Evolutionary conservation across 1,140 invertebrate genomes (phyloP).

Genomic region (Stegodyphus dumicola): DNA sequence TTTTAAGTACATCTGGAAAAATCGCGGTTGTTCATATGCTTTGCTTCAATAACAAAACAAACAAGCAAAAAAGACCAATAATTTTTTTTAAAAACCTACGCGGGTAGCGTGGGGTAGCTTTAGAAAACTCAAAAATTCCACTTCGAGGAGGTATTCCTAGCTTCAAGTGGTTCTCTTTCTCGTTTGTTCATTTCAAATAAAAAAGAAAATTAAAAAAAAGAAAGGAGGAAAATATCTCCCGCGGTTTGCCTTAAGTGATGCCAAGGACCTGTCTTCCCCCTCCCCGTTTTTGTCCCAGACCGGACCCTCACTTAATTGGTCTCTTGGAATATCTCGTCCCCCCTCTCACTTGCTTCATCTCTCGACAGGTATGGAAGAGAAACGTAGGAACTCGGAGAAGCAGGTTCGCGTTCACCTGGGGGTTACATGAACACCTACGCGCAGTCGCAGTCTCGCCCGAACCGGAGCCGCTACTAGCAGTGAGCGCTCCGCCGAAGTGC

Average conservation of each 20-base stretch:
- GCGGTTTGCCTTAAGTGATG: conserved; percentile 8
- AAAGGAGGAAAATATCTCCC: conserved; percentile 1
- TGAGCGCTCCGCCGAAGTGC: neutral
- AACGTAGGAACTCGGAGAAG: neutral
- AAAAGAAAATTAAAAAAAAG: neutral
- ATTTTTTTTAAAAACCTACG: no score
- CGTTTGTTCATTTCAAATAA: neutral
- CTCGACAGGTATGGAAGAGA: conserved; percentile 15
- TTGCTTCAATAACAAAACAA: no score
- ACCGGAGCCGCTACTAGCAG: neutral
- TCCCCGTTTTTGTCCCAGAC: conserved; percentile 11
- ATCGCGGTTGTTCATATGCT: no score
- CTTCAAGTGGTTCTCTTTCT: neutral
- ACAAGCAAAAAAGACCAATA: no score
- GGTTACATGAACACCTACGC: conserved; percentile 47
- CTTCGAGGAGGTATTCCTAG: no score
- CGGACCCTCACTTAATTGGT: conserved; percentile 45
- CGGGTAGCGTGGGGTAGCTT: no score
- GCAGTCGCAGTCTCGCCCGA: conserved; percentile 36
- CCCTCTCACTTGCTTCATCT: neutral
- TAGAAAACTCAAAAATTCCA: no score
- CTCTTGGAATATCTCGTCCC: conserved; percentile 22
- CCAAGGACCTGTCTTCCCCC: conserved; percentile 15
- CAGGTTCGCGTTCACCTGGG: conserved; percentile 5
- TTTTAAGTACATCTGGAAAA: no score